phyloP scores from a whole-genome alignment of 2,888 invertebrate species.

The Coecobrya sp. region DNA sequence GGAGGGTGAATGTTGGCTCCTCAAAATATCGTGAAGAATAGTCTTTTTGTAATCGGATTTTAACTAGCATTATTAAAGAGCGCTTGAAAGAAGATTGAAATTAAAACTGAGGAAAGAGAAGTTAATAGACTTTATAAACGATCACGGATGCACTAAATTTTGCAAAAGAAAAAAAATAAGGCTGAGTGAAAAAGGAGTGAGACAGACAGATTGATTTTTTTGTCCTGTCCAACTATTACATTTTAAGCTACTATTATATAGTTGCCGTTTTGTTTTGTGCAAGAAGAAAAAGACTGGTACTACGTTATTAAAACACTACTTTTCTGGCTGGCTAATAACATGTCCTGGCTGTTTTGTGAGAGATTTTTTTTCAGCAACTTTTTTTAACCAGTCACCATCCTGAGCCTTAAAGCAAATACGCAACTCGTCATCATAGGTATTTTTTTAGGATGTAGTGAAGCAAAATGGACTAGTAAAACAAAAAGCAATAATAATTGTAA shows the following conservation, averaged over 20 bases:
- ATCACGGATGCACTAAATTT: background rate
- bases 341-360: constrained; percentile 64
- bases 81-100: constrained; percentile 32
- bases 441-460: constrained; percentile 1
- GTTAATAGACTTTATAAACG: background rate
- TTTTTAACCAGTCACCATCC: background rate
- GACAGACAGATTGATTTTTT: constrained; percentile 38
- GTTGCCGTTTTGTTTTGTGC: background rate
- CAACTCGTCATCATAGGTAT: background rate
- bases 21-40: background rate
- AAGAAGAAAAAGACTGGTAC: constrained; percentile 3
- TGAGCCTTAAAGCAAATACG: constrained; percentile 57
- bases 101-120: constrained; percentile 27
- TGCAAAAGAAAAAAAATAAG: background rate
- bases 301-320: constrained; percentile 55
- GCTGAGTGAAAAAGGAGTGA: constrained; percentile 4
- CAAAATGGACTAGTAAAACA: constrained; percentile 28
- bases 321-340: constrained; percentile 62
- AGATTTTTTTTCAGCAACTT: constrained; percentile 26
- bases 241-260: constrained; percentile 20
- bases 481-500: constrained; percentile 66
- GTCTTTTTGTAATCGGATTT: constrained; percentile 33
- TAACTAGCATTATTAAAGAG: constrained; percentile 37
- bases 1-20: constrained; percentile 7
- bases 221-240: constrained; percentile 9